Evolutionary conservation across 1,140 invertebrate genomes (phyloP).

Genomic region (Dendroctonus valens): DNA sequence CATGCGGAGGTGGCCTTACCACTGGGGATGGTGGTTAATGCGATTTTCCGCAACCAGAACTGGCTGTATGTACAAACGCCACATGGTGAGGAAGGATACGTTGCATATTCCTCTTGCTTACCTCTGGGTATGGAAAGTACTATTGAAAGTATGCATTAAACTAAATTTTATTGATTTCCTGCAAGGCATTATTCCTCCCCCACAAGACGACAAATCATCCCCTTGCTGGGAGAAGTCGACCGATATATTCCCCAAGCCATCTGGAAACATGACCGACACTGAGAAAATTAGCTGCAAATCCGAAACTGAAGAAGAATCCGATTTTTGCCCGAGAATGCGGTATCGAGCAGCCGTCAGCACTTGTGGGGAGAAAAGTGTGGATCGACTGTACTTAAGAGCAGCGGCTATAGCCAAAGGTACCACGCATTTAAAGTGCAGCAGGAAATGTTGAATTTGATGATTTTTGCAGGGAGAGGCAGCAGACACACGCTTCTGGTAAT

Average conservation of each 20-base stretch:
- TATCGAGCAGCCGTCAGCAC: constrained; percentile 53
- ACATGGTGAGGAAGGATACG: constrained; percentile 75
- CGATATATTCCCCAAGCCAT: constrained; percentile 72
- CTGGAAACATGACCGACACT: constrained; percentile 70
- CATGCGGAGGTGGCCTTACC: constrained; percentile 71
- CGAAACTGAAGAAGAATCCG: constrained; percentile 50
- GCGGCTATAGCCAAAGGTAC: constrained; percentile 49
- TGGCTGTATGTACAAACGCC: constrained; percentile 83
- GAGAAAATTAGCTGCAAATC: constrained; percentile 60
- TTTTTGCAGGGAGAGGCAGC: constrained; percentile 43
- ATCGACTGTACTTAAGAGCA: constrained; percentile 65
- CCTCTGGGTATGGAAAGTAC: constrained; percentile 60
- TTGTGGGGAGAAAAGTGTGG: constrained; percentile 66
- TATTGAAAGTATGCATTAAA: neutral
- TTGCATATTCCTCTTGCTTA: constrained; percentile 70
- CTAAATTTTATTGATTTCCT: constrained; percentile 15
- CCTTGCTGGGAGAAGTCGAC: constrained; percentile 75
- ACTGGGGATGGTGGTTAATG: constrained; percentile 79
- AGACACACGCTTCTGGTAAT: constrained; percentile 68
- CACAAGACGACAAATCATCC: constrained; percentile 39
- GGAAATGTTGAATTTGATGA: neutral
- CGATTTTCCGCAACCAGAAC: constrained; percentile 76
- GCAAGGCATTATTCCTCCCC: constrained; percentile 45
- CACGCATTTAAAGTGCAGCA: neutral
- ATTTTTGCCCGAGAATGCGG: constrained; percentile 44